Evolutionary conservation across 1,140 invertebrate species (phyloP), one percentile per base, ranked within the genome.

Genomic region (Varroa destructor): DNA sequence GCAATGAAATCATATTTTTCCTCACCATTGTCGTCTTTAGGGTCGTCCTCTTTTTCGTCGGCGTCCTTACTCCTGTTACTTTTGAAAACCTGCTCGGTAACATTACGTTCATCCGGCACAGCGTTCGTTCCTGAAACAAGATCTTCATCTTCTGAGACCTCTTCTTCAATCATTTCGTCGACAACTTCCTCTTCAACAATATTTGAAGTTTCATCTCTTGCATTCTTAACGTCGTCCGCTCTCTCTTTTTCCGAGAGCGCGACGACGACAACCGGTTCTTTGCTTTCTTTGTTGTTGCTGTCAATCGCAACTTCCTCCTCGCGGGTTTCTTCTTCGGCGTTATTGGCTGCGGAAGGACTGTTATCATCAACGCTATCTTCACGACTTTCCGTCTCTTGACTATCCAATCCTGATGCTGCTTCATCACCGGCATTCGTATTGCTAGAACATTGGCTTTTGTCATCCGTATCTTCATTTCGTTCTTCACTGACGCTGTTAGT

Each of bases 1-100:
- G 25, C 25, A 87, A 80, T 6, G 87, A 87, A 76, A 51, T 51
- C 46, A 51, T 5, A 5, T 42, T 6, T 36, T 4, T 37, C 37
- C 14, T 40, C 36, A 43, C 51, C 42, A 51, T 36, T 71, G 25
- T 71, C 42, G 25, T 71, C 70, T 6, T 25, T 14, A 51, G 4
- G 5, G 25, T 71, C 42, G 25, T 71, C 70, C 5, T 25, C 70
- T 71, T 42, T 71, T 14, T 37, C 42, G n/a, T 37, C 46, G 8
- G 46, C 46, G 4, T 58, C 43, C 14, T 57, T 58, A 10, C 71
- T 72, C 43, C 71, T 58, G 71, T n/a, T 58, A 71, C 72, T 73
- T 51, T 8, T 51, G 46, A 51, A 51, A 8, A 8, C 46, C 46
- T 51, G 46, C 8, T 51, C 46, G 4, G 46, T 8, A 51, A 51